Conservation (phyloP, 2,113 vertebrate species). For the Pao palembangensis region DNA sequence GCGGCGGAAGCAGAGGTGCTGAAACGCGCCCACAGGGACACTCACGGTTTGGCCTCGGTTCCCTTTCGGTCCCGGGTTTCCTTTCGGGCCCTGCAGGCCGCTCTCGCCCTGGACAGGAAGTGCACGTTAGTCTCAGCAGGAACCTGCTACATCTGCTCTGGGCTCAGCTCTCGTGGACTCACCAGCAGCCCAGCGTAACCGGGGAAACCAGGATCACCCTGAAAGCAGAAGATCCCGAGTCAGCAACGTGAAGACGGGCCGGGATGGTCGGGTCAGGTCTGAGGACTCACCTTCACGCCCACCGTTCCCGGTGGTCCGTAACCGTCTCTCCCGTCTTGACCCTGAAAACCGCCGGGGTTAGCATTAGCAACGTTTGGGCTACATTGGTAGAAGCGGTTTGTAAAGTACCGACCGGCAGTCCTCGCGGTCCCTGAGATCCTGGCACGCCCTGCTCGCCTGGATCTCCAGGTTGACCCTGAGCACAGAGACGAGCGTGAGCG, state of each 20-base stretch:
- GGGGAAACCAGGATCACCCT: slow-evolving; percentile 82
- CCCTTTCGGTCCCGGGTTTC: slow-evolving; percentile 79
- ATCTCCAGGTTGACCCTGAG: slow-evolving; percentile 81
- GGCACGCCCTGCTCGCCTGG: slow-evolving; percentile 65
- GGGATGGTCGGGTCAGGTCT: not conserved
- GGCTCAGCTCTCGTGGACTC: slow-evolving; percentile 27
- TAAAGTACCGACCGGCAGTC: slow-evolving; percentile 65
- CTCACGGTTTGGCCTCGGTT: slow-evolving; percentile 79
- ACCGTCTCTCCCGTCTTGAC: slow-evolving; percentile 57
- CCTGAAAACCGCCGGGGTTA: slow-evolving; percentile 22
- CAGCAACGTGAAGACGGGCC: not conserved
- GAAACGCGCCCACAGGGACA: not conserved
- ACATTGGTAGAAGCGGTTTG: no score
- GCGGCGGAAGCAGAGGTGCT: no score
- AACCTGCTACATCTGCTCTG: not conserved
- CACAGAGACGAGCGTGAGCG: not conserved
- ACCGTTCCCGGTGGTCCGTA: slow-evolving; percentile 32
- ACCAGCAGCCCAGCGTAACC: slow-evolving; percentile 81
- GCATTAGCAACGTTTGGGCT: no score
- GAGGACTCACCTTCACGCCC: slow-evolving; percentile 45
- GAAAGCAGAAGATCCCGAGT: not conserved
- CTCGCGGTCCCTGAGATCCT: slow-evolving; percentile 75
- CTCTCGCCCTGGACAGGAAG: slow-evolving; percentile 74
- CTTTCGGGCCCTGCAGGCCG: slow-evolving; percentile 71
- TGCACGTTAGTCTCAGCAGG: not conserved